Evolutionary conservation across 2,113 vertebrate genomes (phyloP), one percentile per base, ranked within the genome.

Genomic region (Mesitornis unicolor): DNA sequence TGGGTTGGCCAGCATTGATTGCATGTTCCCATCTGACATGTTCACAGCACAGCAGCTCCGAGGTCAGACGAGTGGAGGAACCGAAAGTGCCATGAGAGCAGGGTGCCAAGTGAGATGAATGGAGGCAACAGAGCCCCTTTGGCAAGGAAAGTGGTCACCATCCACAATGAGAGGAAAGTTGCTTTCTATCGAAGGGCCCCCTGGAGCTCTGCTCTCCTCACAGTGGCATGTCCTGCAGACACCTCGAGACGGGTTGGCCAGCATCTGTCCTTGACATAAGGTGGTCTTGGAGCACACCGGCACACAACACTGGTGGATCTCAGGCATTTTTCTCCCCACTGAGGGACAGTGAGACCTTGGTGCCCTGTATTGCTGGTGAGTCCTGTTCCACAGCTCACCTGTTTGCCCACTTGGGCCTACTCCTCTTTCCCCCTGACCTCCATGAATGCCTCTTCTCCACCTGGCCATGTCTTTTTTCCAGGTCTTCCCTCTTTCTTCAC

Each of bases 261-360:
- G n/a, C 33, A 13, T 42, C 28, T 60, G 8, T 40, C 43, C 15
- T 53, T 1, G 1, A 7, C 20, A 22, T 38, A 15, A 60, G 12
- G 13, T 20, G 26, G 40, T 33, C 40, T 57, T n/a, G 74, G 43
- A 65, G 22, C 0, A 2, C n/a, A 20, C 20, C 26, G 69, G 29
- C 20, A 25, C 0, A 1, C 47, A 33, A 16, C 26, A 53, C 35
- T 5, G 1, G 12, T 31, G 35, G 10, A 6, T 87, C n/a, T 60
- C 65, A n/a, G 57, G 24, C 2, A 1, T 79, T 60, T n/a, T 60
- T 8, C 28, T 88, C 13, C 17, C 36, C 31, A 11, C 15, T 74
- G 71, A 57, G 47, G 50, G 25, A 26, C 0, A 0, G 45, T n/a
- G 19, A 75, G 35, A 24, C 48, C 64, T 57, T 3, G 16, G 14